Evolutionary conservation across 1,140 invertebrate species (phyloP).

Genomic region (Lordiphosa collinella): DNA sequence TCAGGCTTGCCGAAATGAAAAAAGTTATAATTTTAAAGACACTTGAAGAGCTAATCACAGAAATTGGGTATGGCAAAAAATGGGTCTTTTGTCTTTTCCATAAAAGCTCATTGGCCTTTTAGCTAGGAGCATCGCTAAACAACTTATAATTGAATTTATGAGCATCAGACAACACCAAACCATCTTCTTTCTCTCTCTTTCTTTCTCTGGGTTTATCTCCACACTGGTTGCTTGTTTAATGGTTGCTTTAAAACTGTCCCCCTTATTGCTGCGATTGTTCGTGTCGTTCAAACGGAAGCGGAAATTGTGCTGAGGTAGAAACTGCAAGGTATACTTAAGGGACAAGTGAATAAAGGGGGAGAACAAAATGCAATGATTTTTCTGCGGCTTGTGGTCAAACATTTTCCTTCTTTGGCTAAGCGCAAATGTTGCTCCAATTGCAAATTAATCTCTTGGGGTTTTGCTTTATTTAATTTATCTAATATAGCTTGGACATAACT

Average conservation of each 20-base stretch:
- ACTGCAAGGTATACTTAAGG: slow-evolving; percentile 21
- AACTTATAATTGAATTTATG: slow-evolving; percentile 61
- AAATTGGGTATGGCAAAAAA: no score
- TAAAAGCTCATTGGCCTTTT: not conserved
- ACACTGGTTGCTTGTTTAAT: slow-evolving; percentile 34
- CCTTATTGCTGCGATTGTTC: slow-evolving; percentile 2
- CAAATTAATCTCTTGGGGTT: slow-evolving; percentile 51
- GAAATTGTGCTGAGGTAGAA: slow-evolving; percentile 39
- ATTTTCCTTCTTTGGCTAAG: slow-evolving; percentile 2
- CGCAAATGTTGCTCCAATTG: slow-evolving; percentile 19
- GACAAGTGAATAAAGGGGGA: not conserved
- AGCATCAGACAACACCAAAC: slow-evolving; percentile 28
- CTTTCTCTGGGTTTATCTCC: no score
- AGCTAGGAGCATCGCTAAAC: slow-evolving; percentile 27
- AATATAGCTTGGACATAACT: slow-evolving; percentile 30
- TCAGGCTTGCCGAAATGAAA: slow-evolving; percentile 17
- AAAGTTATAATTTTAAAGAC: slow-evolving; percentile 21
- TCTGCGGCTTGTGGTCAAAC: slow-evolving; percentile 14
- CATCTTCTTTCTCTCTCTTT: slow-evolving; percentile 24
- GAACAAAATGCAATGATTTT: not conserved
- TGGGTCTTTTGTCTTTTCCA: not conserved
- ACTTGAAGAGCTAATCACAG: no score
- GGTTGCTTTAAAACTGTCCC: slow-evolving; percentile 27
- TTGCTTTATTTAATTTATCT: slow-evolving; percentile 38
- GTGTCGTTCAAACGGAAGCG: slow-evolving; percentile 35